Evolutionary conservation across 2,888 invertebrate genomes (phyloP).

Genomic region (Suillia variegata): DNA sequence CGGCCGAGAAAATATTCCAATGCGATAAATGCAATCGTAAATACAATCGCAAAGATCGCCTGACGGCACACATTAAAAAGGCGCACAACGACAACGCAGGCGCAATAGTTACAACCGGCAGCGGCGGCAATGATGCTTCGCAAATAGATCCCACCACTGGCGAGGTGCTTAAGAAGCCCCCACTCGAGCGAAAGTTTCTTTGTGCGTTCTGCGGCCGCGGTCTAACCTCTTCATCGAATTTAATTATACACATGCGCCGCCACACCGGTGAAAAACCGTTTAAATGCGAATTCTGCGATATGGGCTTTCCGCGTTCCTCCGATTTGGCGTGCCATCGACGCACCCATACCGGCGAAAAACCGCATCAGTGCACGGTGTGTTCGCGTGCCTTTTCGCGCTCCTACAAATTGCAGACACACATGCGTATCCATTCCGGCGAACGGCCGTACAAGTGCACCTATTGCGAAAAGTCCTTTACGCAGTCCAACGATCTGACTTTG

Average conservation of each 20-base stretch:
- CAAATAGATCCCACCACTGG: constrained; percentile 16
- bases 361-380: constrained; percentile 60
- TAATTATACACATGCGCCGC: constrained; percentile 70
- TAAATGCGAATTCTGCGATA: constrained; percentile 68
- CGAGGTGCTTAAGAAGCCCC: constrained; percentile 43
- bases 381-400: constrained; percentile 66
- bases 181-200: constrained; percentile 61
- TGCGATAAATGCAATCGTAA: constrained; percentile 52
- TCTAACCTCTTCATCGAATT: constrained; percentile 68
- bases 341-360: constrained; percentile 69
- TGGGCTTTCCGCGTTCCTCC: constrained; percentile 69
- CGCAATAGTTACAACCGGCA: constrained; percentile 10
- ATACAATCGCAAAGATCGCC: constrained; percentile 56
- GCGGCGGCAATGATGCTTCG: constrained; percentile 19
- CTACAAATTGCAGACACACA: constrained; percentile 68
- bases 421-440: constrained; percentile 66
- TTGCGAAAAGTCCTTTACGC: constrained; percentile 66
- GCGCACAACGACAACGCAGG: constrained; percentile 31
- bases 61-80: constrained; percentile 52
- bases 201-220: constrained; percentile 68
- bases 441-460: constrained; percentile 68
- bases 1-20: constrained; percentile 39
- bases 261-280: constrained; percentile 72
- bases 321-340: constrained; percentile 68
- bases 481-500: constrained; percentile 73